A percentile compares a stretch with the other conserved stretches of the same genome.
Conservation (phyloP, 2,888 invertebrate genomes). For the Eledone cirrhosa region DNA sequence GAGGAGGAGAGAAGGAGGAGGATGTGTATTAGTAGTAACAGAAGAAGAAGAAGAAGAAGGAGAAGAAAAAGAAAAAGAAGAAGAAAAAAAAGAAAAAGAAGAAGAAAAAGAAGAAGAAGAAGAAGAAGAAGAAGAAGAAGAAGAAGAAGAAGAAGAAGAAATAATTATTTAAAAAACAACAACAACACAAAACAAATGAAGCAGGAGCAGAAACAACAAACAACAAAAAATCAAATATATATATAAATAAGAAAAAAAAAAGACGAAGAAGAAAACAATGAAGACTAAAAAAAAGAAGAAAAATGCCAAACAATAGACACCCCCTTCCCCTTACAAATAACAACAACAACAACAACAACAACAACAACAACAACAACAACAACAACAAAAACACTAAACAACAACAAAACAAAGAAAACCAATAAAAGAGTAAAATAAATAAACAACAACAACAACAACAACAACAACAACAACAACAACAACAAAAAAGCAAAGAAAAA, state of each 20-base stretch:
- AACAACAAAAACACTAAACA: not conserved
- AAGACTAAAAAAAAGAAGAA: not conserved
- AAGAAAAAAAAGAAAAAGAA: not conserved
- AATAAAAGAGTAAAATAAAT: not conserved
- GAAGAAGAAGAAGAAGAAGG: not conserved
- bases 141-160: slow-evolving; percentile 4
- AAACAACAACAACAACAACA: not conserved
- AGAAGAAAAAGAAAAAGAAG: not conserved
- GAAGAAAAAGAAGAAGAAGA: not conserved
- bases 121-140: not conserved
- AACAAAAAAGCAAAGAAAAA: not conserved
- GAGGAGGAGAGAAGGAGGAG: not conserved
- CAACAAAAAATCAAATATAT: not conserved
- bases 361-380: not conserved
- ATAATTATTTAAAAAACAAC: too few species aligned
- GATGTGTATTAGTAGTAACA: not conserved
- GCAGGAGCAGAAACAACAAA: not conserved
- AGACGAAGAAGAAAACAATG: not conserved
- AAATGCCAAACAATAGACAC: too few species aligned
- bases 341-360: not conserved
- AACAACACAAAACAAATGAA: too few species aligned
- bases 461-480: not conserved
- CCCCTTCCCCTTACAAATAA: too few species aligned
- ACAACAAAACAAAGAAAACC: not conserved
- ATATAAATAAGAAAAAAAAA: too few species aligned